A percentile compares a stretch with the other conserved stretches of the same genome.
Evolutionary conservation across 2,888 invertebrate genomes (phyloP).

Genomic region (Chironomus tentans): DNA sequence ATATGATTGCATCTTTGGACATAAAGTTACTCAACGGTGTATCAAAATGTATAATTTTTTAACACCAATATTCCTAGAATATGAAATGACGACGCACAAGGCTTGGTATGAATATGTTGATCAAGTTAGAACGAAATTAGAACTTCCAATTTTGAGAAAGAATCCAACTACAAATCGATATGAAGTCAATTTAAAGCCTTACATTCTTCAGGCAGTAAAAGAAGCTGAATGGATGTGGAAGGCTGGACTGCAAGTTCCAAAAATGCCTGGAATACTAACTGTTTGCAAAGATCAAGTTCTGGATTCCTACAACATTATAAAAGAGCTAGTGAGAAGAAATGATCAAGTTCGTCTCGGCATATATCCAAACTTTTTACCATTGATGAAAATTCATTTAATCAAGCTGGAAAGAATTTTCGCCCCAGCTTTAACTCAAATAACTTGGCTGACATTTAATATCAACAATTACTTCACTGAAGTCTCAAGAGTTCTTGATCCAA

Average conservation of each 20-base stretch:
- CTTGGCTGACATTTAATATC: slow-evolving; percentile 68
- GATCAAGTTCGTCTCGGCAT: slow-evolving; percentile 46
- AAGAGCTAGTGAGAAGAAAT: slow-evolving; percentile 53
- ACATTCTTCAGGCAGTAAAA: slow-evolving; percentile 60
- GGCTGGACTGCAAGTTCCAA: slow-evolving; percentile 63
- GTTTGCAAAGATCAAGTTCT: slow-evolving; percentile 63
- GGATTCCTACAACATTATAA: slow-evolving; percentile 51
- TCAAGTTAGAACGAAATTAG: slow-evolving; percentile 47
- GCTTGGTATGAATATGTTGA: slow-evolving; percentile 71
- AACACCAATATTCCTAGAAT: slow-evolving; percentile 69
- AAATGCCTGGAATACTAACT: slow-evolving; percentile 63
- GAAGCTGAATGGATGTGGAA: slow-evolving; percentile 78
- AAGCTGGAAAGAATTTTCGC: slow-evolving; percentile 62
- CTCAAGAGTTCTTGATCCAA: slow-evolving; percentile 45
- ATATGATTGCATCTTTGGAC: slow-evolving; percentile 44
- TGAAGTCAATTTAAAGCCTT: slow-evolving; percentile 63
- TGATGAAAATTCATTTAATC: slow-evolving; percentile 57
- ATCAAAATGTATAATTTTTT: slow-evolving; percentile 72
- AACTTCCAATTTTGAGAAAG: slow-evolving; percentile 55
- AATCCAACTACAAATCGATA: slow-evolving; percentile 57
- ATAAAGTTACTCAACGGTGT: slow-evolving; percentile 61
- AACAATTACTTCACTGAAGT: slow-evolving; percentile 41
- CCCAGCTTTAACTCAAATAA: slow-evolving; percentile 66
- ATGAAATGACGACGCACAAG: slow-evolving; percentile 71
- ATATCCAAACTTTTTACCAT: slow-evolving; percentile 50